phyloP scores from a whole-genome alignment of 2,888 invertebrate genomes.

The Dinocampus coccinellae region DNA sequence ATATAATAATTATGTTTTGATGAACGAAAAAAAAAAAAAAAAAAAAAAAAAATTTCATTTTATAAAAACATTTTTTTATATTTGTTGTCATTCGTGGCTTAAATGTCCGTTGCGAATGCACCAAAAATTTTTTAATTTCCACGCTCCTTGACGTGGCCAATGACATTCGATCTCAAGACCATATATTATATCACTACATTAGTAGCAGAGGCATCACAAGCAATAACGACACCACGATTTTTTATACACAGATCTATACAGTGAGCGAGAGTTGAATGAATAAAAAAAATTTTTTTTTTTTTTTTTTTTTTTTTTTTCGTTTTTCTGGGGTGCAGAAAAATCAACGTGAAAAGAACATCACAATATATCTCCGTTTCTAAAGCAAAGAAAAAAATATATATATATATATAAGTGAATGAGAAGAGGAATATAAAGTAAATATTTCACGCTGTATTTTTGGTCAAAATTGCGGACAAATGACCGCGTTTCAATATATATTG shows the following conservation, averaged over 20 bases:
- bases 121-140: conserved; percentile 59
- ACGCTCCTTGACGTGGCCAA: conserved; percentile 57
- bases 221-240: neutral
- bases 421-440: conserved; percentile 47
- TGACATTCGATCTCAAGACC: conserved; percentile 55
- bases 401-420: neutral
- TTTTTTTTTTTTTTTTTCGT: neutral
- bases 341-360: conserved; percentile 21
- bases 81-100: conserved; percentile 17
- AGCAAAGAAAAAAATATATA: conserved; percentile 28
- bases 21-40: neutral
- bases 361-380: conserved; percentile 19
- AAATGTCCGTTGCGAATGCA: conserved; percentile 52
- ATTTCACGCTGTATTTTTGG: conserved; percentile 57
- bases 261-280: neutral
- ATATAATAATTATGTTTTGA: neutral
- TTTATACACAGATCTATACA: neutral
- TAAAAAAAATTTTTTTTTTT: too few species aligned
- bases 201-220: conserved; percentile 5
- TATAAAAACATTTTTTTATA: neutral
- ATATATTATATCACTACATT: conserved; percentile 51
- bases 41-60: neutral
- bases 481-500: conserved; percentile 47
- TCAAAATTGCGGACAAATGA: conserved; percentile 66
- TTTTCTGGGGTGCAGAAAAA: conserved; percentile 13